Evolutionary conservation across 2,113 vertebrate genomes (phyloP).

Genomic region (Gallinago media): DNA sequence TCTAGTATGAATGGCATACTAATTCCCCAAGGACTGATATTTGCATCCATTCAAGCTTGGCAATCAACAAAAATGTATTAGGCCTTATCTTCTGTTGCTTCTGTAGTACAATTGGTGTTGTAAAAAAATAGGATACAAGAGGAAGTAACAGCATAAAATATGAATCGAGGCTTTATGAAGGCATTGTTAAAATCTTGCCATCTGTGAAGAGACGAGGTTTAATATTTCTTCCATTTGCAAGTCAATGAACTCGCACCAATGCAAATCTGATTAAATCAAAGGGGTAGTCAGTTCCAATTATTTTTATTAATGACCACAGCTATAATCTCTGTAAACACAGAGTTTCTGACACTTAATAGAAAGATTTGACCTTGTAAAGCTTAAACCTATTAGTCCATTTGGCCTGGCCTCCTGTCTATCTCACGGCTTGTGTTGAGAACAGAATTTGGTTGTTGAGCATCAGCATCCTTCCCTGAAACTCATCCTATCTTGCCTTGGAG

Average conservation of each 20-base stretch:
- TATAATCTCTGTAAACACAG: slow-evolving; percentile 10
- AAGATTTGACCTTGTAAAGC: neutral
- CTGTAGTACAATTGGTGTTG: neutral
- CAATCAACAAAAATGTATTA: neutral
- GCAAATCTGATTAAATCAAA: slow-evolving; percentile 42
- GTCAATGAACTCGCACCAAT: neutral
- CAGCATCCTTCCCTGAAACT: neutral
- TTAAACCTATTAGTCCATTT: slow-evolving; percentile 35
- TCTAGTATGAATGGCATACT: neutral
- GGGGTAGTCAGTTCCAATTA: slow-evolving; percentile 26
- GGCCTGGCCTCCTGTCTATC: neutral
- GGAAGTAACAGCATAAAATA: slow-evolving; percentile 6
- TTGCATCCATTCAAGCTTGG: neutral
- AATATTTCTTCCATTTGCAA: slow-evolving; percentile 40
- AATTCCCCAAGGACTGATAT: neutral
- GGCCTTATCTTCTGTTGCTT: neutral
- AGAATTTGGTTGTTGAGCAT: neutral
- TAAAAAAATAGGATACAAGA: neutral
- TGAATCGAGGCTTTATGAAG: neutral
- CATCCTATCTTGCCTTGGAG: neutral
- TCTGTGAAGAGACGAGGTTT: slow-evolving; percentile 5
- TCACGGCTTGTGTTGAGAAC: neutral
- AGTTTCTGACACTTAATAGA: slow-evolving; percentile 25
- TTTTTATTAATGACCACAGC: slow-evolving; percentile 43
- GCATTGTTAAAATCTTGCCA: neutral